Evolutionary conservation across 2,888 invertebrate species (phyloP).

Genomic region (Amphipyra berbera): DNA sequence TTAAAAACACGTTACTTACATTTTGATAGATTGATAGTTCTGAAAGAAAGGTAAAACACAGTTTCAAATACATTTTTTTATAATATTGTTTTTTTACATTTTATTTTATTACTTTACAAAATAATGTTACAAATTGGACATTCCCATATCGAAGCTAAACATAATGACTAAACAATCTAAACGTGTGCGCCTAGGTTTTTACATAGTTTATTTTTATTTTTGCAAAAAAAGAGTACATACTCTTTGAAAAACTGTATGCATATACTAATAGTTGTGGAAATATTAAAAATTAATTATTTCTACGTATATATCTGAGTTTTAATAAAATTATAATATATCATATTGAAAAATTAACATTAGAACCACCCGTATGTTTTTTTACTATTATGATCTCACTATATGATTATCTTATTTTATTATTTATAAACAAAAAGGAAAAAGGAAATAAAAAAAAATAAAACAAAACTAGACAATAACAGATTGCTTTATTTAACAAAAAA

Average conservation of each 20-base stretch:
- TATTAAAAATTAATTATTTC: constrained; percentile 63
- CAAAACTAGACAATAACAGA: constrained; percentile 89
- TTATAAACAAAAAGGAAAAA: constrained; percentile 60
- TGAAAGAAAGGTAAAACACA: not conserved
- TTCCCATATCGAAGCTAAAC: constrained; percentile 55
- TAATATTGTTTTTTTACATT: not conserved
- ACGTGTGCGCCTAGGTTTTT: constrained; percentile 66
- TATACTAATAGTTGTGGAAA: constrained; percentile 61
- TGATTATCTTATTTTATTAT: constrained; percentile 68
- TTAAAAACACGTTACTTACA: not conserved
- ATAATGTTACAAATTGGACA: constrained; percentile 56
- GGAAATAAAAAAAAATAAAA: constrained; percentile 82
- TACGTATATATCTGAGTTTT: constrained; percentile 61
- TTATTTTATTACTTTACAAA: constrained; percentile 1
- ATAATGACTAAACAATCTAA: constrained; percentile 63
- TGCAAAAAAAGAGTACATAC: constrained; percentile 58
- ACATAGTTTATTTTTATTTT: constrained; percentile 51
- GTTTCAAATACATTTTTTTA: not conserved
- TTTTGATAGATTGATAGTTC: too few species aligned
- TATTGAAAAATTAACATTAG: constrained; percentile 67
- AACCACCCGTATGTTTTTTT: constrained; percentile 84
- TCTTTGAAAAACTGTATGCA: constrained; percentile 62
- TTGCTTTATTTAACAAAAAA: constrained; percentile 90
- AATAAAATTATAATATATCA: constrained; percentile 60
- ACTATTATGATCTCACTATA: constrained; percentile 82